Evolutionary conservation across 2,888 invertebrate species (phyloP), one percentile per base, ranked within the genome.

Genomic region (Drosophila testacea): DNA sequence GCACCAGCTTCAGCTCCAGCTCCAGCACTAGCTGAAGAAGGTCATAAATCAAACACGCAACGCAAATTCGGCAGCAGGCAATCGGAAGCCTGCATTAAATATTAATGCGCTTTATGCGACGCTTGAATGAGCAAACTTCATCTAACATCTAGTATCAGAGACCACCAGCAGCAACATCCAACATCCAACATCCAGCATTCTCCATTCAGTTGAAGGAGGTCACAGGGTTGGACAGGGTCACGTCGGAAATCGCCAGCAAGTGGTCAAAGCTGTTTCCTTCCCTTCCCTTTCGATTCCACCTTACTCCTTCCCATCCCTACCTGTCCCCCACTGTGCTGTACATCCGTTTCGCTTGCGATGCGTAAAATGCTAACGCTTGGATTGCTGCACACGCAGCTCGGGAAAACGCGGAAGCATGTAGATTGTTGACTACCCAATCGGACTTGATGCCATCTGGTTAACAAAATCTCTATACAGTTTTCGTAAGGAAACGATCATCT

Each of bases 21-120:
- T n/a, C 22, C 55, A 32, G 32, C 32, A 22, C 13, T 34, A 13
- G 27, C n/a, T n/a, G 32, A 44, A 32, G 32, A 6, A 27, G 27
- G 67, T 68, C 74, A 79, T 77, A 82, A 70, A 74, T 84, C 82
- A 77, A 77, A 59, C 28, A 65, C 41, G 64, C 70, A 69, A 69
- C 62, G 63, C 62, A 65, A 73, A 79, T 81, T 74, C 38, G 66
- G 69, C 42, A 65, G 39, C 56, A 16, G 66, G 16, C 38, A 55
- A 47, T 69, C 50, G 34, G 54, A 10, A 47, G 11, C 41, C 28
- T 34, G 76, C 62, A 76, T 79, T 72, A 74, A 79, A 82, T 74
- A 69, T 69, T 70, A 83, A 79, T 78, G 79, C 76, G 64, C 75
- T 81, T 60, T 65, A 68, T 69, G 60, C 50, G 69, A 77, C 64